A percentile compares a stretch with the other conserved stretches of the same genome.
phyloP scores from a whole-genome alignment of 2,888 invertebrate species.

The Archips xylosteana region DNA sequence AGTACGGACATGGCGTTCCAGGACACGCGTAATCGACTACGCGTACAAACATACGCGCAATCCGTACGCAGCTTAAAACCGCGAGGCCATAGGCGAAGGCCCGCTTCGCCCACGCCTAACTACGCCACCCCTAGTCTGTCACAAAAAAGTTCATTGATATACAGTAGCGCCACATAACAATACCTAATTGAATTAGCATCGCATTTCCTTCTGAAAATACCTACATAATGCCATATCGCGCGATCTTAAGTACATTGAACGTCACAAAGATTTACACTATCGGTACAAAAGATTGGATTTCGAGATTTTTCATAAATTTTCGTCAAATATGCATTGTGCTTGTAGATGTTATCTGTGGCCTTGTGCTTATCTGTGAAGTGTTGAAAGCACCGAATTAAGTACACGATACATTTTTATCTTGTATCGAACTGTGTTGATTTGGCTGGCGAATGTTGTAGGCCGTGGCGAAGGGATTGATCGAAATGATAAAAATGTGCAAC shows the following conservation, averaged over 20 bases:
- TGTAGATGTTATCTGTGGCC: slow-evolving; percentile 43
- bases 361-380: slow-evolving; percentile 39
- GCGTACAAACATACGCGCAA: too few relatives aligned
- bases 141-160: too few relatives aligned
- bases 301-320: slow-evolving; percentile 45
- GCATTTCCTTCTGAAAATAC: slow-evolving; percentile 10
- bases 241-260: slow-evolving; percentile 29
- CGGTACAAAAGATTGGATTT: slow-evolving; percentile 45
- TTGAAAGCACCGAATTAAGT: slow-evolving; percentile 37
- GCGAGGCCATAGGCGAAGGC: too few relatives aligned
- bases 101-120: too few relatives aligned
- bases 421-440: slow-evolving; percentile 21
- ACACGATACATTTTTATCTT: slow-evolving; percentile 31
- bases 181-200: neutral
- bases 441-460: slow-evolving; percentile 33
- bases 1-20: too few relatives aligned
- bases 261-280: slow-evolving; percentile 37
- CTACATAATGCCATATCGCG: slow-evolving; percentile 21
- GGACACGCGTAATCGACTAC: too few relatives aligned
- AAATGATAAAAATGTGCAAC: slow-evolving; percentile 20
- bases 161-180: neutral
- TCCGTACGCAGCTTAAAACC: too few relatives aligned
- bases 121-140: too few relatives aligned
- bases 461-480: slow-evolving; percentile 33
- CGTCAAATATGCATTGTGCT: slow-evolving; percentile 44